Evolutionary conservation across 2,888 invertebrate species (phyloP), one percentile per base, ranked within the genome.

Genomic region (Ernsta delagoae): DNA sequence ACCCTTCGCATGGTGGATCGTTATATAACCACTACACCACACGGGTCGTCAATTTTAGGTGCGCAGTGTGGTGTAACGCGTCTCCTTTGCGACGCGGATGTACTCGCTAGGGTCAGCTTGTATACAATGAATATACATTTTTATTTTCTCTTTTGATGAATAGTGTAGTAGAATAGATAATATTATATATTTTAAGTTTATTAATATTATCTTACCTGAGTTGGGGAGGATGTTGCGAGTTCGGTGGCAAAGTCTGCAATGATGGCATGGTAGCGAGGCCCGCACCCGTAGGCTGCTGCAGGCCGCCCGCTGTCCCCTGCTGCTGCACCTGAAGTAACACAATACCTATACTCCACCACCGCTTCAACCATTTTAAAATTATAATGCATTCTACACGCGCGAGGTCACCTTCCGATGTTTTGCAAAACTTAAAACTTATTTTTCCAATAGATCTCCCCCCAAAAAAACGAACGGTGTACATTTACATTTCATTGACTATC

Each of bases 181-280:
- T n/a, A n/a, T n/a, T n/a, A n/a, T n/a, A n/a, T n/a, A n/a, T n/a
- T n/a, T n/a, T n/a, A n/a, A n/a, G n/a, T n/a, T n/a, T n/a, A n/a
- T n/a, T n/a, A n/a, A n/a, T n/a, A n/a, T n/a, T n/a, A n/a, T n/a
- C n/a, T 36, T 79, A 94, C 88, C 94, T 93, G 65, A 95, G 89
- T 77, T 95, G 95, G 74, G 93, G 96, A 61, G 92, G 95, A 78
- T 94, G 96, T 79, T 94, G 94, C 0, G 87, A 74, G 73, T 94
- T 94, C 0, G 94, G 93, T 7, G 95, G 94, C 8, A 95, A 89
- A 74, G 95, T 94, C 73, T 97, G 97, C 78, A 97, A 89, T 0
- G 97, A 96, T 4, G 97, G 96, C 96, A 97, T 96, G 5, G 96
- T 96, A 2, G 96, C 95, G 69, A 97, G 95, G 93, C 95, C 75